These are phyloP conservation scores for Pogonomyrmex californicus DNA, from an alignment of 1,140 invertebrate genomes.

Conservation along the genomic window DNA sequence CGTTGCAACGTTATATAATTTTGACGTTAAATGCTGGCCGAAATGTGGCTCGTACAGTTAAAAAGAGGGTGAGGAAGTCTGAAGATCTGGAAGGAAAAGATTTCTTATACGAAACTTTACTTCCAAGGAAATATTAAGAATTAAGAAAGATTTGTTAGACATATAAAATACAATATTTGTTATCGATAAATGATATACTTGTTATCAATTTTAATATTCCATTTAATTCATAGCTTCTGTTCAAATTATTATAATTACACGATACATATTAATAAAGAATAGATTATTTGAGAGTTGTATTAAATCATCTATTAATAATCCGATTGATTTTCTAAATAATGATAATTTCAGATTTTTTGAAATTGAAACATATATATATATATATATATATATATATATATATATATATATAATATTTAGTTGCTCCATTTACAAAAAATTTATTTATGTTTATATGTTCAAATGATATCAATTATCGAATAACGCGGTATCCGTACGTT, in stretches of 20 bases:
- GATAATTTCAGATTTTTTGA: not conserved
- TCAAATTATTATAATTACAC: not conserved
- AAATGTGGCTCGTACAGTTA: not conserved
- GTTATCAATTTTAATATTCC: not conserved
- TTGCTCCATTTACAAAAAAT: not conserved
- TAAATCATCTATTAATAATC: not conserved
- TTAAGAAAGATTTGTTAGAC: not conserved
- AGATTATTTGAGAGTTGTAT: not conserved
- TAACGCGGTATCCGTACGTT: not conserved
- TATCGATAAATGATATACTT: not conserved
- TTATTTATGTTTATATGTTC: not conserved
- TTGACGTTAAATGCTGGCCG: not conserved
- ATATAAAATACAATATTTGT: not conserved
- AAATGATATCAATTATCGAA: constrained; percentile 31
- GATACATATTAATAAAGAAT: not conserved
- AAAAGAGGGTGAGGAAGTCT: not conserved
- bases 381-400: not conserved
- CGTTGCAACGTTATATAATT: not conserved
- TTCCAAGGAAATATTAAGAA: not conserved
- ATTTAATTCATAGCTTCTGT: not conserved
- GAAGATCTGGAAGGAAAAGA: not conserved
- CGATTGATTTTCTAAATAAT: constrained; percentile 36
- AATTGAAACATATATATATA: not conserved
- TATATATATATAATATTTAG: not conserved
- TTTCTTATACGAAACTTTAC: not conserved